phyloP scores from a whole-genome alignment of 1,140 invertebrate species.

The Papilio aristodemus region DNA sequence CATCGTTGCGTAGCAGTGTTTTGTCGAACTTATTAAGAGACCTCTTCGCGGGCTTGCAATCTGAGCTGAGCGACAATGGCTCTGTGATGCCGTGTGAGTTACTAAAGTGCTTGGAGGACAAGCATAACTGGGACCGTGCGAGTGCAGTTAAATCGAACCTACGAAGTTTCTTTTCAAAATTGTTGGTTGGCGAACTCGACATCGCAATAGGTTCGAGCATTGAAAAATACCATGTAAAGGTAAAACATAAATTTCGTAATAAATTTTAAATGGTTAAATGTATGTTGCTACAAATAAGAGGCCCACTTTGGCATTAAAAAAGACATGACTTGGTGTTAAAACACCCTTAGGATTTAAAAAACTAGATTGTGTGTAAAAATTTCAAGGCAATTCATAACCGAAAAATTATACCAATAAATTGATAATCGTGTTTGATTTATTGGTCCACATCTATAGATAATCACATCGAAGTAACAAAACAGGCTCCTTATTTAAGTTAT shows the following conservation, averaged over 20 bases:
- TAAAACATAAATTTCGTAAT: slow-evolving; percentile 39
- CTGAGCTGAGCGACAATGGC: slow-evolving; percentile 51
- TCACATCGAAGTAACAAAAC: background rate
- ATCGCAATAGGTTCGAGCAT: slow-evolving; percentile 70
- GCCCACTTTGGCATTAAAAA: too few relatives aligned
- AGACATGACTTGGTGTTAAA: too few relatives aligned
- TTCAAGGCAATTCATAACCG: too few relatives aligned
- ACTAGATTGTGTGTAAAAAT: too few relatives aligned
- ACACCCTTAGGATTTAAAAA: too few relatives aligned
- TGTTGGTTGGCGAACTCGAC: slow-evolving; percentile 65
- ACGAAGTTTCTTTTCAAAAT: slow-evolving; percentile 56
- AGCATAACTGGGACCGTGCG: slow-evolving; percentile 64
- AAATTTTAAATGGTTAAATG: too few relatives aligned
- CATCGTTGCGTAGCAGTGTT: slow-evolving; percentile 56
- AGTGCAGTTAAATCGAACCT: slow-evolving; percentile 57
- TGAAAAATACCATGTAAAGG: slow-evolving; percentile 71
- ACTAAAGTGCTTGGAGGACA: slow-evolving; percentile 68
- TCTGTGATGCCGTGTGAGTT: slow-evolving; percentile 65
- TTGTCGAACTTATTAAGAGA: slow-evolving; percentile 61
- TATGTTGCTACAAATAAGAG: too few relatives aligned
- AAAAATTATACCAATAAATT: too few relatives aligned
- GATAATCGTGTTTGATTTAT: too few relatives aligned
- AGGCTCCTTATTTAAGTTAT: background rate
- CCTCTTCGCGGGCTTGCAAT: slow-evolving; percentile 61
- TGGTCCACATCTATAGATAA: background rate